Evolutionary conservation across 2,888 invertebrate species (phyloP), one percentile per base, ranked within the genome.

Genomic region (Hyposoter didymator): DNA sequence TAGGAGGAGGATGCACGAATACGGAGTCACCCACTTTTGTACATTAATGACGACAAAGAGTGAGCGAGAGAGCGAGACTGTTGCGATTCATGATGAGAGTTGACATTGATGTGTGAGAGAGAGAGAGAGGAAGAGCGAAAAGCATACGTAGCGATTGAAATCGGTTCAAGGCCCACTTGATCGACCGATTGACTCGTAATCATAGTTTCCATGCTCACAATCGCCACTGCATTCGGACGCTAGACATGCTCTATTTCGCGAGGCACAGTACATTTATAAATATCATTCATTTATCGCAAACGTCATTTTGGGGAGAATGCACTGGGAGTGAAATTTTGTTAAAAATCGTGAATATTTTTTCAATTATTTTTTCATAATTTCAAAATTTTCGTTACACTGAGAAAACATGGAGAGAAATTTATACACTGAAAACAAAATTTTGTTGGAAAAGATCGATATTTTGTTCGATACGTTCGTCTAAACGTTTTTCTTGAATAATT

Each of bases 81-180:
- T 43, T 84, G 78, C 88, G 88, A 89, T 89, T 87, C 89, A 89
- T 70, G 82, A 84, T 22, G 43, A 59, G n/a, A 22, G 59, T 19
- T 43, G 73, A 64, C 52, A 70, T 73, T 75, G 81, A 82, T 83
- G 49, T 73, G 55, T 75, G 45, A 74, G 69, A 78, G 69, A 69
- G 62, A 75, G 55, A 69, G 45, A 72, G 70, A 73, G 35, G 75
- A 49, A 28, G 14, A 47, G 67, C 67, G 47, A 47, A 35, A 64
- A 55, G 64, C 59, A 59, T 64, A 73, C 82, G 80, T 28, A 84
- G 78, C 88, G 88, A 89, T 90, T 84, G 90, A 90, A 91, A 90
- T 91, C 89, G 90, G 90, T 91, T 91, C 90, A 91, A 91, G 91
- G 90, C 89, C 64, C 79, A 72, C 49, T 14, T 32, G 49, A 52